phyloP scores from a whole-genome alignment of 2,113 vertebrate species.

The Panthera tigris region DNA sequence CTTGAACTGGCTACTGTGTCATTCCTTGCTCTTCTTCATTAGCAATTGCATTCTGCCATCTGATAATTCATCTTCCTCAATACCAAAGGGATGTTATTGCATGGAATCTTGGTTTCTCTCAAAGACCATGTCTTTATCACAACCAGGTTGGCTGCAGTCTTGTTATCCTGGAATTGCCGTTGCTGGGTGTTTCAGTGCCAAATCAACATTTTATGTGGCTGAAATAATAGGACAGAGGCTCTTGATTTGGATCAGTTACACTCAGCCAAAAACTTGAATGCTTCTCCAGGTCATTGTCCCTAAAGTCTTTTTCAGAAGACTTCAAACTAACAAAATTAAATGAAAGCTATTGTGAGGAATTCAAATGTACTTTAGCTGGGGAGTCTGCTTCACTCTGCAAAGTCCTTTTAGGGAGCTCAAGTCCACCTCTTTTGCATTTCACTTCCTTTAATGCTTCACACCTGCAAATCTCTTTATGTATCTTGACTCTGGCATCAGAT shows the following conservation, averaged over 20 bases:
- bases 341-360: background rate
- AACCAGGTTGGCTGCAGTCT: background rate
- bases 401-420: background rate
- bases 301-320: slow-evolving; percentile 16
- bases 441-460: background rate
- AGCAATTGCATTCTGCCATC: background rate
- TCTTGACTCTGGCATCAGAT: too few species aligned
- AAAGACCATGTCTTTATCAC: background rate
- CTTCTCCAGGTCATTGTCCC: background rate
- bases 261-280: background rate
- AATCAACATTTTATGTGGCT: background rate
- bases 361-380: background rate
- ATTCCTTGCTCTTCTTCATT: background rate
- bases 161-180: background rate
- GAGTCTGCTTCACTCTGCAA: background rate
- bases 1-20: background rate
- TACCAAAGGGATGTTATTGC: background rate
- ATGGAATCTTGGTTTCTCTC: background rate
- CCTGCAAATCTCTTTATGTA: background rate
- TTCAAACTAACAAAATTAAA: slow-evolving; percentile 11
- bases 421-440: background rate
- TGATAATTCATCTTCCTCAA: background rate
- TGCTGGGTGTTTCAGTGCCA: background rate
- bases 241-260: background rate
- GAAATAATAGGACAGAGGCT: background rate